Base-by-base conservation (phyloP, 2,888 invertebrate genomes). In the Pelosia muscerda region DNA sequence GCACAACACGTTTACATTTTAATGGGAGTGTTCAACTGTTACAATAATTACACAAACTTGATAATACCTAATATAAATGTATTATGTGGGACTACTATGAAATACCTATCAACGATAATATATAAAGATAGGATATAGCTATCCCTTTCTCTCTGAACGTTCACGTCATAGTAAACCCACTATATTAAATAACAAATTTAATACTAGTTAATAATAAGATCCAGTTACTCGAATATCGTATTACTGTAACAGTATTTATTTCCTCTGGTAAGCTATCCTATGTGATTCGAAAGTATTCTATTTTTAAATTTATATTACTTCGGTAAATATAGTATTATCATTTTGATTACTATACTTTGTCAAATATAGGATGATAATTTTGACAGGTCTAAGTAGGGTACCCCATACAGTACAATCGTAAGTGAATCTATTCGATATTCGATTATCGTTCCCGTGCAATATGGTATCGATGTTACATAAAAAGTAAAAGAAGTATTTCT, bases 31-130 rank as follows among this genome's bases (percentile, higher is more conserved):
- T 85, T 83, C 76, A 79, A 60, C 55, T 76, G 70, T 78, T 75
- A 76, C 73, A 77, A 74, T 77, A 73, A 73, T 73, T 76, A 81
- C 75, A 81, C 77, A 76, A 81, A 83, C 79, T 84, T 83, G 81
- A 79, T 76, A 75, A 81, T 81, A 78, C 68, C 75, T 78, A 75
- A 75, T 77, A 76, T 49, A 49, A 49, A 49, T n/a, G 49, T 49
- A 49, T 49, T 19, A n/a, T 49, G 49, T 38, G 38, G 38, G 38
- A 3, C 15, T 38, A 15, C 38, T 38, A 15, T 0, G 38, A 38
- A 10, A 34, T 15, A 3, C 15, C 15, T 13, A 15, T 38, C 13
- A 38, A 38, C 38, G 34, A 34, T 34, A 4, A 4, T 15, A 4
- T 38, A 3, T 15, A 2, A 4, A 38, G 2, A 38, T 13, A 38